phyloP scores from a whole-genome alignment of 2,888 invertebrate species.

The Marasmarcha lunaedactyla region DNA sequence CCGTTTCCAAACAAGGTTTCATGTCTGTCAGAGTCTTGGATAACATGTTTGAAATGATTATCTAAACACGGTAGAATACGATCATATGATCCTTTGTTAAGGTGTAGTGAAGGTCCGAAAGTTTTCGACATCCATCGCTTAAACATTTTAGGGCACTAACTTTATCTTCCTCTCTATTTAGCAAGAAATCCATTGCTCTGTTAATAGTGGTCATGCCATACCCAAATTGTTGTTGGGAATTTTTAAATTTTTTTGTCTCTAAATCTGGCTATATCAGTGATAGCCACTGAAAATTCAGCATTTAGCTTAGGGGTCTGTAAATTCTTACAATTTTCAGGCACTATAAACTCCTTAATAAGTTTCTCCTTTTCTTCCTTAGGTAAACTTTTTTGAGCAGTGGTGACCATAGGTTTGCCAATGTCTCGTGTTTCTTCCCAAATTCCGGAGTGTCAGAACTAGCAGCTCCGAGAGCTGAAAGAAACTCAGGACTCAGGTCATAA shows the following conservation, averaged over 20 bases:
- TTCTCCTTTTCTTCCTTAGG: conserved; percentile 6
- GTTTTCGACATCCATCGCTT: conserved; percentile 8
- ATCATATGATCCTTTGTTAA: conserved; percentile 6
- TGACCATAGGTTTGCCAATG: conserved; percentile 6
- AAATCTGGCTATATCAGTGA: conserved; percentile 3
- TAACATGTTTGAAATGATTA: conserved; percentile 7
- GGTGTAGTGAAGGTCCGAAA: conserved; percentile 5
- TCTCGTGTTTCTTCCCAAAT: conserved; percentile 3
- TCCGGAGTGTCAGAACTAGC: conserved; percentile 3
- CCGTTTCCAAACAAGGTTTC: conserved; percentile 9
- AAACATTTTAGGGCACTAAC: conserved; percentile 6
- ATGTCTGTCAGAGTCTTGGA: conserved; percentile 8
- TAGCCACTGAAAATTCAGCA: conserved; percentile 9
- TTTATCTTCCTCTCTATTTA: conserved; percentile 6
- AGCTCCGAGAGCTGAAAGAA: conserved; percentile 6
- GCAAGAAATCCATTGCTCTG: conserved; percentile 7
- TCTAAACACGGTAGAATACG: conserved; percentile 7
- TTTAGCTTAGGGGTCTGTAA: conserved; percentile 12
- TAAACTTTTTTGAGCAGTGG: conserved; percentile 7
- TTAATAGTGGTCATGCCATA: conserved; percentile 5
- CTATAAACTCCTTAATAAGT: conserved; percentile 4
- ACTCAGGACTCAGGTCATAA: conserved; percentile 2
- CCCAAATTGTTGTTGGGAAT: conserved; percentile 10
- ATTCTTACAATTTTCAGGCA: conserved; percentile 9
- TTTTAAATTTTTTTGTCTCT: conserved; percentile 1